Evolutionary conservation across 2,888 invertebrate genomes (phyloP).

Genomic region (Gibbula magus): DNA sequence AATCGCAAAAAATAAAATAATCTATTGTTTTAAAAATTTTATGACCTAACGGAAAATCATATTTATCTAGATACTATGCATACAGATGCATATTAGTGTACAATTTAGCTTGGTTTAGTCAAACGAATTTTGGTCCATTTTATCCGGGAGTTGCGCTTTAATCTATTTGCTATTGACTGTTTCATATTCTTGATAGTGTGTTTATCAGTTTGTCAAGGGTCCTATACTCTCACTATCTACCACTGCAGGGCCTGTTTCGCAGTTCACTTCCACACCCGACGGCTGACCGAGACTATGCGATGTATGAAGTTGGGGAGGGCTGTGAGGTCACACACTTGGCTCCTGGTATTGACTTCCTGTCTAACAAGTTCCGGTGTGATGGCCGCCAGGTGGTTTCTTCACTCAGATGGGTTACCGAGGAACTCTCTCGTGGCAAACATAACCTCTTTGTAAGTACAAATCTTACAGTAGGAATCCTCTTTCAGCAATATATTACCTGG

Average conservation of each 20-base stretch:
- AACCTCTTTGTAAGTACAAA: constrained; percentile 70
- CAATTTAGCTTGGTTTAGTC: too few relatives aligned
- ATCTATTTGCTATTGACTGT: neutral
- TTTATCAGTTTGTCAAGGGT: neutral
- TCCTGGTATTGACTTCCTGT: constrained; percentile 71
- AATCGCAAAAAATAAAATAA: neutral
- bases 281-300: constrained; percentile 73
- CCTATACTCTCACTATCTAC: neutral
- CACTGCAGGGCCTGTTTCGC: constrained; percentile 70
- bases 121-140: too few relatives aligned
- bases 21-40: too few relatives aligned
- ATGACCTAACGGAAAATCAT: too few relatives aligned
- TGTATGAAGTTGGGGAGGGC: constrained; percentile 73
- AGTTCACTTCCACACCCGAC: constrained; percentile 73
- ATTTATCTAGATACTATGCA: too few relatives aligned
- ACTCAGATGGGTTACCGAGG: constrained; percentile 71
- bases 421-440: constrained; percentile 70
- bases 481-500: neutral
- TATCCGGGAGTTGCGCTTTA: too few relatives aligned
- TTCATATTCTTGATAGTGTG: neutral
- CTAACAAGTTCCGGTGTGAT: constrained; percentile 72
- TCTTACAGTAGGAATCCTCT: neutral
- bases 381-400: constrained; percentile 70
- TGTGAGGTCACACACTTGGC: constrained; percentile 72
- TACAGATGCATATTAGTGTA: too few relatives aligned